Evolutionary conservation across 2,113 vertebrate genomes (phyloP).

Genomic region (Sclerurus mexicanus): DNA sequence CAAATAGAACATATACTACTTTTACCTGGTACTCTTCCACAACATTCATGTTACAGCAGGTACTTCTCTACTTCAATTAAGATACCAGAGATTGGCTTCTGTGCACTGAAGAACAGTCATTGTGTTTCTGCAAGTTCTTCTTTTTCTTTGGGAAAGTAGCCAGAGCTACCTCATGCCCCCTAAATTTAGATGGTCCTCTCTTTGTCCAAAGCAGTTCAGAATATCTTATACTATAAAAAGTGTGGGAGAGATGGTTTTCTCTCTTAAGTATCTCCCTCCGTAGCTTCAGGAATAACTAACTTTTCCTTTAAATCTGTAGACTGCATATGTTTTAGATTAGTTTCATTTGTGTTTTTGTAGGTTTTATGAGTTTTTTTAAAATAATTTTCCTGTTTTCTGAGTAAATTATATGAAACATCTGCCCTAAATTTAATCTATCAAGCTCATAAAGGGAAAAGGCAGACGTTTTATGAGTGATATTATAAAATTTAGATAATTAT

Average conservation of each 20-base stretch:
- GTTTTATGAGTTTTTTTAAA: conserved; percentile 47
- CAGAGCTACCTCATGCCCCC: conserved; percentile 21
- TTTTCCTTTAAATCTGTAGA: conserved; percentile 39
- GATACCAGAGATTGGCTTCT: background rate
- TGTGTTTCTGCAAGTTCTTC: background rate
- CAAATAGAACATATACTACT: background rate
- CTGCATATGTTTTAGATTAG: conserved; percentile 48
- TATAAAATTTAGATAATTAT: conserved; percentile 70
- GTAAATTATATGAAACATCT: conserved; percentile 62
- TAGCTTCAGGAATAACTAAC: conserved; percentile 29
- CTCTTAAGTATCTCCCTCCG: background rate
- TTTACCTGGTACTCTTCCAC: background rate
- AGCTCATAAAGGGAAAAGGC: conserved; percentile 59
- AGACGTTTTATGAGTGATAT: conserved; percentile 58
- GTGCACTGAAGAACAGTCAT: background rate
- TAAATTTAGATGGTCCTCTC: conserved; percentile 3
- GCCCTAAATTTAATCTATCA: conserved; percentile 57
- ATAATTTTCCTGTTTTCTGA: conserved; percentile 63
- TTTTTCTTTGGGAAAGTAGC: background rate
- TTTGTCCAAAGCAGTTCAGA: background rate
- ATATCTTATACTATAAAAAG: conserved; percentile 4
- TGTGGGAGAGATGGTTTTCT: conserved; percentile 7
- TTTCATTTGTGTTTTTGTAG: conserved; percentile 58
- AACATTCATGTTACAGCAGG: background rate
- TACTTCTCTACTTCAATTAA: background rate